Evolutionary conservation across 2,797 vertebrate genomes (phyloP), one percentile per base, ranked within the genome.

Genomic region (Rachycentron canadum): DNA sequence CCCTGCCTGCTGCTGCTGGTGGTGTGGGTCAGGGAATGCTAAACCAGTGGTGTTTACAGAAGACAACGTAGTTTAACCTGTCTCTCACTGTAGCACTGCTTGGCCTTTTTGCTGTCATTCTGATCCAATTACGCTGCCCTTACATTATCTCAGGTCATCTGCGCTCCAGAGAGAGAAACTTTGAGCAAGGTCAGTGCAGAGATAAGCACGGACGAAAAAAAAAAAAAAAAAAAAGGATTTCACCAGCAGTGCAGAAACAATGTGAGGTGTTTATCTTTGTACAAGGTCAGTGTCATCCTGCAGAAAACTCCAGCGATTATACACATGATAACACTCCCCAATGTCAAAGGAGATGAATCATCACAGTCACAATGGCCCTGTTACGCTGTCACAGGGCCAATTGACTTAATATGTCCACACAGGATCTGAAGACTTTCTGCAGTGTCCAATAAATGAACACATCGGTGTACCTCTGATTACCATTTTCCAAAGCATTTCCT

Each of bases 61-160:
- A 86, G 79, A 83, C n/a, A 72, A 64, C 81, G 58, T 55, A 63
- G 84, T 86, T 93, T 92, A 91, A 89, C 88, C 88, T 60, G 79
- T 79, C 78, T 79, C 82, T 84, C 86, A 73, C 34, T 73, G 76
- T 76, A 80, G 76, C 69, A 14, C 68, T 57, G 64, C 58, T 77
- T 25, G 26, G 82, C 80, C 83, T 47, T 69, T 89, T 87, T 75
- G 84, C 90, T 92, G 92, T 91, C 87, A 87, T 79, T 93, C 84
- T 90, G 86, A 93, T 94, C 89, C 91, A 92, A 94, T 94, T 94
- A 93, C 79, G 68, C 70, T 87, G 87, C 81, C 92, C 90, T 93
- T 89, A 81, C 80, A 86, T 93, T 93, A 92, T 95, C 94, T 87
- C 65, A 83, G 91, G 88, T 91, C 92, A 94, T 94, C 93, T 78